Evolutionary conservation across 1,140 invertebrate genomes (phyloP).

Genomic region (Habropoda laboriosa): DNA sequence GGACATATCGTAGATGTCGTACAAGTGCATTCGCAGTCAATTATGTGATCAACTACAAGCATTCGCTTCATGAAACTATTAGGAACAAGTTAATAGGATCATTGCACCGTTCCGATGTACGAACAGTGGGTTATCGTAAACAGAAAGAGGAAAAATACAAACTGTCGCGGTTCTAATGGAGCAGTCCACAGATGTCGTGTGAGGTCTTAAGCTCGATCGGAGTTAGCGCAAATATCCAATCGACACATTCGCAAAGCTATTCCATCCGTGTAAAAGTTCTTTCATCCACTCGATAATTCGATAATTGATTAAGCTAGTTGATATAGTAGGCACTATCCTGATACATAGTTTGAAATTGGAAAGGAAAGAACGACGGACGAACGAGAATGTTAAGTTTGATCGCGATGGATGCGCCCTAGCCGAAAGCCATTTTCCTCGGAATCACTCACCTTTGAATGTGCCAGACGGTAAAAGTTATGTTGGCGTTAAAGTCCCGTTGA

Average conservation of each 20-base stretch:
- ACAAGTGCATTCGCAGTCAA: slow-evolving; percentile 44
- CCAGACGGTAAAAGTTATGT: background rate
- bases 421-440: background rate
- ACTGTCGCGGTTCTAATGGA: slow-evolving; percentile 19
- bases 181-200: slow-evolving; percentile 48
- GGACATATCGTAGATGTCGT: slow-evolving; percentile 27
- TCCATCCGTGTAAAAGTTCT: background rate
- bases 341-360: too few relatives aligned
- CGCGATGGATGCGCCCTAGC: background rate
- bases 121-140: slow-evolving; percentile 26
- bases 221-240: slow-evolving; percentile 29
- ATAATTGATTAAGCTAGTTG: background rate
- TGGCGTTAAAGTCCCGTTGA: background rate
- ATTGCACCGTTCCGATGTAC: background rate
- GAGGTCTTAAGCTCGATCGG: background rate
- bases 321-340: too few relatives aligned
- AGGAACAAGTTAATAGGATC: slow-evolving; percentile 35
- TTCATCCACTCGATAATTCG: background rate
- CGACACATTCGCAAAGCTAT: slow-evolving; percentile 4
- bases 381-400: background rate
- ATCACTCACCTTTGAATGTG: slow-evolving; percentile 26
- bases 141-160: slow-evolving; percentile 19
- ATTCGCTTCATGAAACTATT: slow-evolving; percentile 32
- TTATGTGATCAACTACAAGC: slow-evolving; percentile 14
- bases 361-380: background rate